These are phyloP conservation scores for Leptinotarsa rubiginosa DNA, from an alignment of 2,888 invertebrate genomes.

Conservation along the genomic window DNA sequence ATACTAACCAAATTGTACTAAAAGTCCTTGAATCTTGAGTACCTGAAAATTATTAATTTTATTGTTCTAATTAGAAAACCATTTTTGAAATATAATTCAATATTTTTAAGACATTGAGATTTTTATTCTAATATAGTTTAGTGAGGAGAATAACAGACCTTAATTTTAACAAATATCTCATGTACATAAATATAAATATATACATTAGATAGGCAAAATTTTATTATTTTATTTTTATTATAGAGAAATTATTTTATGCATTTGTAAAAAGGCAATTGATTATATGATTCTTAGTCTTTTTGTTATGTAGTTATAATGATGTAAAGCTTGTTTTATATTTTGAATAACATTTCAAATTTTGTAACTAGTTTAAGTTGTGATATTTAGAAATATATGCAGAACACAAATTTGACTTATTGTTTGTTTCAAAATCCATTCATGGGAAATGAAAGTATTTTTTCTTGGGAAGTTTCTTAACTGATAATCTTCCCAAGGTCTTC, in stretches of 20 bases:
- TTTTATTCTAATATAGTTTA: background rate
- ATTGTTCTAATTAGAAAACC: background rate
- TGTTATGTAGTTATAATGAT: slow-evolving; percentile 36
- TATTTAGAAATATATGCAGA: slow-evolving; percentile 9
- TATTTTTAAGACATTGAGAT: slow-evolving; percentile 5
- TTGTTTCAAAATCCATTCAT: background rate
- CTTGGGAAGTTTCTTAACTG: background rate
- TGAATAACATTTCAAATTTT: slow-evolving; percentile 36
- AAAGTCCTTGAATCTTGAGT: slow-evolving; percentile 32
- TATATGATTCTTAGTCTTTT: slow-evolving; percentile 15
- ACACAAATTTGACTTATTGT: background rate
- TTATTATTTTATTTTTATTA: slow-evolving; percentile 15
- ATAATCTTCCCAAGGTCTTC: background rate
- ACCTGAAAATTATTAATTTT: slow-evolving; percentile 27
- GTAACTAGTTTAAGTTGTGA: slow-evolving; percentile 32
- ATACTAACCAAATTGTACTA: slow-evolving; percentile 8
- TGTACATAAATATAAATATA: slow-evolving; percentile 13
- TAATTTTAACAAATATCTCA: slow-evolving; percentile 5
- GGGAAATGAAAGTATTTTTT: too few species aligned
- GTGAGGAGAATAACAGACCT: background rate
- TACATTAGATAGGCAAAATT: slow-evolving; percentile 7
- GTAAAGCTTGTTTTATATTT: slow-evolving; percentile 39
- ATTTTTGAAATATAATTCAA: background rate
- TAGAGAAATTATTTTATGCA: slow-evolving; percentile 17
- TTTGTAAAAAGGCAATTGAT: slow-evolving; percentile 18